phyloP scores from a whole-genome alignment of 2,113 vertebrate species.

The Symphodus melops region DNA sequence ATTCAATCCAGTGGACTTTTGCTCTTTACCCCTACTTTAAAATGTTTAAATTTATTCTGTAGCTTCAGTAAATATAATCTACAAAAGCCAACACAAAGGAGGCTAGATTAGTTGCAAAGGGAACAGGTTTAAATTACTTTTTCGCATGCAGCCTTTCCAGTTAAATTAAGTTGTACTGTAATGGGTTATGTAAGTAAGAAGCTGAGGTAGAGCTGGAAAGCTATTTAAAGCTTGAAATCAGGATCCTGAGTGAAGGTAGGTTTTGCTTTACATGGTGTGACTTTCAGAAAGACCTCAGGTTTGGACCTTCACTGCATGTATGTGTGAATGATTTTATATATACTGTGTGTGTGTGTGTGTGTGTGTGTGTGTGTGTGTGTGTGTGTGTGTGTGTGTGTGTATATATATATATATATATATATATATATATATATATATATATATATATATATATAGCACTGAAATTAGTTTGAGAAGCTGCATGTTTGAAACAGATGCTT shows the following conservation, averaged over 20 bases:
- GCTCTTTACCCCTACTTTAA: not conserved
- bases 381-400: too few species aligned
- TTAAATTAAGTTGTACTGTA: constrained; percentile 11
- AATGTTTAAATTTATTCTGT: too few species aligned
- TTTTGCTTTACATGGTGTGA: not conserved
- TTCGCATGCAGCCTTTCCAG: not conserved
- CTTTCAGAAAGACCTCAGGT: not conserved
- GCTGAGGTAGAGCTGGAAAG: not conserved
- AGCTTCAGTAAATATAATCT: too few species aligned
- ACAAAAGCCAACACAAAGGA: not conserved
- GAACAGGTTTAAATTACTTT: not conserved
- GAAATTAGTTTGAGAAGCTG: not conserved
- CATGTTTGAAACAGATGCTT: constrained; percentile 18
- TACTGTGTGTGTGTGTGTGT: too few species aligned
- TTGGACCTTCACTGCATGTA: not conserved
- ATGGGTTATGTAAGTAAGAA: constrained; percentile 2
- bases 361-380: too few species aligned
- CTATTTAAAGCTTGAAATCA: not conserved
- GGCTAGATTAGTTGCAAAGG: not conserved
- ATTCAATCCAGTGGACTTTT: not conserved
- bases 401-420: too few species aligned
- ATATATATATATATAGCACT: too few species aligned
- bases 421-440: too few species aligned
- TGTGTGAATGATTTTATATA: not conserved
- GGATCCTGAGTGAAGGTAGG: not conserved